Evolutionary conservation across 2,888 invertebrate genomes (phyloP).

Genomic region (Antheraea assamensis): DNA sequence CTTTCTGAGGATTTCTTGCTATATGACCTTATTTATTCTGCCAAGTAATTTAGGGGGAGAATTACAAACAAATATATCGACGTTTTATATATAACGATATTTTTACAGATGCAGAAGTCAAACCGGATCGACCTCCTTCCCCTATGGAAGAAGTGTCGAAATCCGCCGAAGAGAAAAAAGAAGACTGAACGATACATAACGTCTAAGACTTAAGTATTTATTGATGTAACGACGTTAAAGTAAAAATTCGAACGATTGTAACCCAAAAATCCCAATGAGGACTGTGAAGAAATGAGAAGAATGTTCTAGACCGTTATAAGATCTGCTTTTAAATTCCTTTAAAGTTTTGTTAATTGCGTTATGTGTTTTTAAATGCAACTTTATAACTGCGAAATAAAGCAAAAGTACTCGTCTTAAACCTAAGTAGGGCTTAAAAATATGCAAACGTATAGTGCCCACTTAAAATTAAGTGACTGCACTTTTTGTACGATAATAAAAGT

Average conservation of each 20-base stretch:
- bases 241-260: not conserved
- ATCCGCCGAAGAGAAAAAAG: conserved; percentile 65
- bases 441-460: too few relatives aligned
- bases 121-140: conserved; percentile 62
- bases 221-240: not conserved
- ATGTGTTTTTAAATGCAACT: not conserved
- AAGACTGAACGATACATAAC: conserved; percentile 64
- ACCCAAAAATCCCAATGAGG: not conserved
- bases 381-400: too few relatives aligned
- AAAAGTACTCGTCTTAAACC: too few relatives aligned
- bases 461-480: too few relatives aligned
- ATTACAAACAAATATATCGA: too few relatives aligned
- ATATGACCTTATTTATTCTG: too few relatives aligned
- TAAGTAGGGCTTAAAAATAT: too few relatives aligned
- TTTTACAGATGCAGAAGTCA: conserved; percentile 53
- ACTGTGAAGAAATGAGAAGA: not conserved
- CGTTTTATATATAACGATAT: not conserved
- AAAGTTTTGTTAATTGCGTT: not conserved
- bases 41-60: too few relatives aligned
- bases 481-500: too few relatives aligned
- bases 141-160: conserved; percentile 55
- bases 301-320: not conserved
- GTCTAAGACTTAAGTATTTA: conserved; percentile 17
- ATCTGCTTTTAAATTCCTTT: not conserved
- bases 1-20: too few relatives aligned